Base-by-base conservation (phyloP, 2,113 vertebrate genomes). In the Bostrychus sinensis region DNA sequence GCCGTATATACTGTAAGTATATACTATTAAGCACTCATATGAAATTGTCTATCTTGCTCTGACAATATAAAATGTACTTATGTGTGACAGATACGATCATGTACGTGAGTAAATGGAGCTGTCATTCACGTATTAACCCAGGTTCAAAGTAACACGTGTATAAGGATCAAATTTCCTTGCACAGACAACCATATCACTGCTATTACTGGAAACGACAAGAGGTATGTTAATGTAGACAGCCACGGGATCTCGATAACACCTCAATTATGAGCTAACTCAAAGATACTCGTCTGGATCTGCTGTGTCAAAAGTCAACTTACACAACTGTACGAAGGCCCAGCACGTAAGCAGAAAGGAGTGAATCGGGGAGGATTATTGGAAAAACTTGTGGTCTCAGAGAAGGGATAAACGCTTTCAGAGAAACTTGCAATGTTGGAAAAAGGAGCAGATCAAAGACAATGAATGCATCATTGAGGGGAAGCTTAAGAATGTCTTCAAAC, bases 391-490 rank as follows among this genome's bases (percentile, higher is more conserved):
- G 23, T 48, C 60, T 60, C 19, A n/a, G n/a, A 43, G 10, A 5
- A 7, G n/a, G n/a, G 30, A 57, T 36, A 55, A 69, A 46, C 26
- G 2, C 56, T 1, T 51, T 55, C 22, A 38, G 19, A 59, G 30
- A 53, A 37, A 37, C 14, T 19, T 46, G 28, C 66, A 70, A 75
- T 53, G 61, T 19, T 7, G 50, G 54, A 51, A 63, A 48, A 59
- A 42, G 45, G 56, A 75, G 25, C 17, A 81, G 78, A 88, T 82
- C 68, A 84, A 82, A 82, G 78, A 56, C 68, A 45, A 61, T 56
- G 59, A 58, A 70, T n/a, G 60, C 57, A 56, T 73, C 73, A 54
- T 62, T 72, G 39, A 72, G 57, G 36, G 45, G 66, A 51, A 20
- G 55, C 55, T 70, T 1, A 9, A 71, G 77, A 74, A 56, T 13